phyloP scores from a whole-genome alignment of 2,888 invertebrate species.

The Orthosia gracilis region DNA sequence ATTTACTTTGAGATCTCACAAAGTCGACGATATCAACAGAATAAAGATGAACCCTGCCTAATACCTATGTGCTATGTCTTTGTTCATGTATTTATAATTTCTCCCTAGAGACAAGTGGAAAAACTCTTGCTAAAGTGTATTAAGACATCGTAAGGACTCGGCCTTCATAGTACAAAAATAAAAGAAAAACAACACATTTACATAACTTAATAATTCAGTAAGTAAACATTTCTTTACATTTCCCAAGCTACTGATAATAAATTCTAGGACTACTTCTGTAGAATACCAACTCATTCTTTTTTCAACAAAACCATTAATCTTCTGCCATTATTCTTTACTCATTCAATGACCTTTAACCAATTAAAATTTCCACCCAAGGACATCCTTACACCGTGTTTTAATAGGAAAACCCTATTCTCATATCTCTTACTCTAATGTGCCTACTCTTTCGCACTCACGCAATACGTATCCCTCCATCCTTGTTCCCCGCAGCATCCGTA shows the following conservation, averaged over 20 bases:
- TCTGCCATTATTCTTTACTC: slow-evolving; percentile 4
- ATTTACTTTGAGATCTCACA: neutral
- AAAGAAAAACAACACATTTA: slow-evolving; percentile 18
- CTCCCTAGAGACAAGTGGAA: neutral
- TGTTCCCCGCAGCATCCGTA: slow-evolving; percentile 85
- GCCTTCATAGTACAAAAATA: slow-evolving; percentile 18
- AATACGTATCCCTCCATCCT: slow-evolving; percentile 65
- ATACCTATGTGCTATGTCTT: neutral
- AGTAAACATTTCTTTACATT: slow-evolving; percentile 12
- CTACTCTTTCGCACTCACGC: slow-evolving; percentile 62
- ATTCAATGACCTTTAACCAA: slow-evolving; percentile 34
- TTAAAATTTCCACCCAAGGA: slow-evolving; percentile 43
- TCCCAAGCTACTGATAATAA: neutral
- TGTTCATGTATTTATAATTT: neutral
- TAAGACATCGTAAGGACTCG: neutral
- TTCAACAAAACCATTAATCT: neutral
- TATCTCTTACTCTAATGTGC: slow-evolving; percentile 34
- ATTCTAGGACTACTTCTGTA: neutral
- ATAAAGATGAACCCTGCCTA: neutral
- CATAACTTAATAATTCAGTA: slow-evolving; percentile 14
- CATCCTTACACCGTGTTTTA: slow-evolving; percentile 49
- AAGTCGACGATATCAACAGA: neutral
- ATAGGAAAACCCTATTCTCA: slow-evolving; percentile 56
- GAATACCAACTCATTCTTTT: slow-evolving; percentile 7
- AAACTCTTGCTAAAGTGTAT: neutral